Percentiles rank a stretch among this genome's conserved stretches.
Evolutionary conservation across 2,113 vertebrate species (phyloP).

Genomic region (Caretta caretta): DNA sequence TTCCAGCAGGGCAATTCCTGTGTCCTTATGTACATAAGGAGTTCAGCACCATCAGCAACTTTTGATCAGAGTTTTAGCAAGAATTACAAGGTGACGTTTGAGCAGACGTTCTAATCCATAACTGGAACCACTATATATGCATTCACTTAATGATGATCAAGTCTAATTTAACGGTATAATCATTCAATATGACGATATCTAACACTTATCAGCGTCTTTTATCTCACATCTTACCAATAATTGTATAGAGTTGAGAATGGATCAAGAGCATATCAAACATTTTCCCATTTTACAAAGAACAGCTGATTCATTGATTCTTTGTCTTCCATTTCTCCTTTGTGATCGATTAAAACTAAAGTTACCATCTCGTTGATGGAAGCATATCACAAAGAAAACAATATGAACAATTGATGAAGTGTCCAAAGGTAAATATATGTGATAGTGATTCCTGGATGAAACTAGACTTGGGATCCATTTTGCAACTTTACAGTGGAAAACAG

Average conservation of each 20-base stretch:
- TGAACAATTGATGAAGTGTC: background rate
- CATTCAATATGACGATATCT: background rate
- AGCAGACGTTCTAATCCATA: conserved; percentile 6
- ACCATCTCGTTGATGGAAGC: background rate
- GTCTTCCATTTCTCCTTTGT: background rate
- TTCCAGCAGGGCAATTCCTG: background rate
- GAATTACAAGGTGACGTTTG: background rate
- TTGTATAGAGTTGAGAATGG: background rate
- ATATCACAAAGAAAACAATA: background rate
- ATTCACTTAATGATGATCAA: background rate
- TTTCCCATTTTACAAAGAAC: background rate
- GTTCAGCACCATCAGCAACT: background rate
- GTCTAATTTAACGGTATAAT: background rate
- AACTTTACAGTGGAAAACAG: background rate
- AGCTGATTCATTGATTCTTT: background rate
- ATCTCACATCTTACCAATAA: background rate
- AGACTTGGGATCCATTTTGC: background rate
- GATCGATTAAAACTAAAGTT: background rate
- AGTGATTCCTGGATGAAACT: background rate
- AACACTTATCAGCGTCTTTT: background rate
- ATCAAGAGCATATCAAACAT: background rate
- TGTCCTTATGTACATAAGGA: background rate
- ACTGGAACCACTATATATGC: background rate
- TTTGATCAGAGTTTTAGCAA: background rate
- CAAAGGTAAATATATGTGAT: background rate